Evolutionary conservation across 2,888 invertebrate genomes (phyloP).

Genomic region (Tipula helvola): DNA sequence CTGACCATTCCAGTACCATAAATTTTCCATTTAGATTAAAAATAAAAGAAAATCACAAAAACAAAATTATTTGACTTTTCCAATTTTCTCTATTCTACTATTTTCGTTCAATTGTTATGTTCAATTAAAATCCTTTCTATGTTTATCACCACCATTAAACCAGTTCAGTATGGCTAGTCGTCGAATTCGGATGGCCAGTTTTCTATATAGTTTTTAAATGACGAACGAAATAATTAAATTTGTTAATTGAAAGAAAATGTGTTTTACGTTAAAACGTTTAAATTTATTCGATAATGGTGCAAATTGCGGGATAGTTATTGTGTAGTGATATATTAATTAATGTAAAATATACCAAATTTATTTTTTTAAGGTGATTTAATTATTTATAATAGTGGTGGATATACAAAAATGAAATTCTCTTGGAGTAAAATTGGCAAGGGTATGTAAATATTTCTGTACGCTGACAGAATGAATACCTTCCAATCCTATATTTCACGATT

Average conservation of each 20-base stretch:
- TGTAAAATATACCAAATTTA: not conserved
- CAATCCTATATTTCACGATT: not conserved
- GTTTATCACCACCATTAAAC: not conserved
- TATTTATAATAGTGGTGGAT: not conserved
- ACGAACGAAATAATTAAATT: too few species aligned
- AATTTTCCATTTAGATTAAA: too few species aligned
- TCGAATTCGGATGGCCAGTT: not conserved
- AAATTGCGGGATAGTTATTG: not conserved
- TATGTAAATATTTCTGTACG: not conserved
- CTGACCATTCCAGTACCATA: too few species aligned
- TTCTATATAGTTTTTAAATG: not conserved
- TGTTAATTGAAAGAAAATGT: not conserved
- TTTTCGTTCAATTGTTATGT: not conserved
- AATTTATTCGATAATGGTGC: not conserved
- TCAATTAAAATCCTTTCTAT: not conserved
- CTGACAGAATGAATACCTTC: not conserved
- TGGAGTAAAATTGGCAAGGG: not conserved
- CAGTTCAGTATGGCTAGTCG: not conserved
- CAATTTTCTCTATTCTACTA: not conserved
- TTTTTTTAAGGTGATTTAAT: not conserved
- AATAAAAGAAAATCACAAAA: not conserved
- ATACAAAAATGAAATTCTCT: not conserved
- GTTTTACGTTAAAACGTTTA: not conserved
- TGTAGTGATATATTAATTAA: not conserved
- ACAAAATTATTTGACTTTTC: not conserved